Evolutionary conservation across 2,888 invertebrate genomes (phyloP), one percentile per base, ranked within the genome.

Genomic region (Ormyrus nitidulus): DNA sequence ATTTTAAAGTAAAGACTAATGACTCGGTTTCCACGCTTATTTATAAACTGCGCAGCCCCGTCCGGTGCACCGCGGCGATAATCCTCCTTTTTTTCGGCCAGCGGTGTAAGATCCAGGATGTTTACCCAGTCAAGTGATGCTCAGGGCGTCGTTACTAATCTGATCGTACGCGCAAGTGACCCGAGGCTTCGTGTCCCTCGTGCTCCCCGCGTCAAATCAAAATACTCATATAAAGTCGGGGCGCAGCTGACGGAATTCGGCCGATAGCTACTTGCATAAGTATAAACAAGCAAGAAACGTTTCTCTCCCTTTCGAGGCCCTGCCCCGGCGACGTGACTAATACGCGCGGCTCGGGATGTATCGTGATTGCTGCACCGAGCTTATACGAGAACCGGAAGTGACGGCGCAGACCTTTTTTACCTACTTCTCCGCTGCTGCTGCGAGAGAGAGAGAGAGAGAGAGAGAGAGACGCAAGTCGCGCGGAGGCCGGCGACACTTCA

Each of bases 321-420:
- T 48, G 53, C 62, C 8, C 9, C 5, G 7, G 49, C 72, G 64
- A 70, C 78, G 73, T 73, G 78, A 73, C 78, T 78, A 78, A 78
- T 73, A 66, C 71, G 66, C 66, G 44, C 58, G 65, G 46, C 51
- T 46, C 58, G 71, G 72, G 72, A 78, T 77, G 44, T 77, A 46
- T 49, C 61, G 59, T 44, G 76, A 69, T 53, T 7, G 65, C 64
- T 49, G 68, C 61, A 13, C 74, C 11, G 51, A 56, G 73, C 48
- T 65, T 48, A 68, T 68, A 79, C 79, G 79, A 79, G 74, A 70
- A 75, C 64, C 79, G 79, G 79, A 79, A 79, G 79, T 13, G 68
- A 48, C 59, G 46, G 49, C 6, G 59, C 70, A 61, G 73, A 79
- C 64, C 69, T 79, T 79, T 79, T 79, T 79, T 74, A 68, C 70